Percentiles rank a stretch among this genome's conserved stretches.
Evolutionary conservation across 2,113 vertebrate genomes (phyloP).

Genomic region (Etheostoma spectabile): DNA sequence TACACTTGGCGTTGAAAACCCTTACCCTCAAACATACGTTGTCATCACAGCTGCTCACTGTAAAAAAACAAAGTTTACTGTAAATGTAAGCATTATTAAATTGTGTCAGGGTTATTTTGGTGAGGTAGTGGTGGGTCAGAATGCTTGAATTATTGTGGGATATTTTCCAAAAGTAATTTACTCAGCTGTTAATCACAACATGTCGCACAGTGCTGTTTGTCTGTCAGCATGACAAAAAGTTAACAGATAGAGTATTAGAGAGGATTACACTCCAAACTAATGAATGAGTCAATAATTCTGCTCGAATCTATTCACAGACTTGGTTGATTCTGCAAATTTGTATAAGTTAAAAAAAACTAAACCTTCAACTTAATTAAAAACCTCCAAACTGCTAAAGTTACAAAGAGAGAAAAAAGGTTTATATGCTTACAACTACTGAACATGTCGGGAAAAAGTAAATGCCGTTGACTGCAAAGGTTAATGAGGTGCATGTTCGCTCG

Average conservation of each 20-base stretch:
- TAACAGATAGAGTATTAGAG: neutral
- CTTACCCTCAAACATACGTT: neutral
- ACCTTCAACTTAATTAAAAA: neutral
- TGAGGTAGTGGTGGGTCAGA: neutral
- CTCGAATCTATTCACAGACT: neutral
- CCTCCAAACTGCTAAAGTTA: neutral
- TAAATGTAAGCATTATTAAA: neutral
- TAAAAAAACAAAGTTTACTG: neutral
- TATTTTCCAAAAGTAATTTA: slow-evolving; percentile 46
- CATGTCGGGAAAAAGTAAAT: slow-evolving; percentile 31
- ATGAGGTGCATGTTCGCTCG: slow-evolving; percentile 73
- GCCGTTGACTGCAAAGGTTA: slow-evolving; percentile 76
- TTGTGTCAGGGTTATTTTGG: slow-evolving; percentile 4
- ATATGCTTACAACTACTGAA: slow-evolving; percentile 37
- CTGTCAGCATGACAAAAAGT: neutral
- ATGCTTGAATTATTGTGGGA: slow-evolving; percentile 1
- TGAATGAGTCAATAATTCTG: neutral
- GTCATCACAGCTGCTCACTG: neutral
- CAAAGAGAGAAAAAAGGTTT: slow-evolving; percentile 7
- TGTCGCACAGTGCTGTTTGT: neutral
- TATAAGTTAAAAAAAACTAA: slow-evolving; percentile 2
- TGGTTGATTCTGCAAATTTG: slow-evolving; percentile 1
- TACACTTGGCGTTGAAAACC: slow-evolving; percentile 13
- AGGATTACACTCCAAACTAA: neutral
- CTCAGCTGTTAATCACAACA: slow-evolving; percentile 29